phyloP scores from a whole-genome alignment of 2,797 vertebrate species.

The Discoglossus pictus region DNA sequence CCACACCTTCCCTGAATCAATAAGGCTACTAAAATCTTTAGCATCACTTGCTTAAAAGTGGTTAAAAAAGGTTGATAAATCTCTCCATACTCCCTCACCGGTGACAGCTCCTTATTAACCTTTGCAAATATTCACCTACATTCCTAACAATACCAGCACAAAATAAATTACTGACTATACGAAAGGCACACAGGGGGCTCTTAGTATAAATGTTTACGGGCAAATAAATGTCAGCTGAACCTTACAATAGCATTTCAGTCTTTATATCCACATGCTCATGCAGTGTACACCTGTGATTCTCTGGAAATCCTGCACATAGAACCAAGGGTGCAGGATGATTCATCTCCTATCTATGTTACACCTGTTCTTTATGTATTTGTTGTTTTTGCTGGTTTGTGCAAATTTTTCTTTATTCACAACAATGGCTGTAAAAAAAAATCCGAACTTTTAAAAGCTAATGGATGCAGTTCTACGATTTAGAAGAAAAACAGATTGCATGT shows the following conservation, averaged over 20 bases:
- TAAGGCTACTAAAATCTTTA: neutral
- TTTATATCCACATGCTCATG: constrained; percentile 38
- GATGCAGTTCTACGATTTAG: neutral
- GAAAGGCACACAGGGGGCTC: constrained; percentile 41
- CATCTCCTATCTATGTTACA: constrained; percentile 29
- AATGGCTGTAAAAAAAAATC: constrained; percentile 9
- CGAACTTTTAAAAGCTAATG: constrained; percentile 4
- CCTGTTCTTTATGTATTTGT: constrained; percentile 44
- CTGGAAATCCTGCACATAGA: constrained; percentile 38
- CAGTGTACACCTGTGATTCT: constrained; percentile 39
- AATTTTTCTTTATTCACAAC: constrained; percentile 26
- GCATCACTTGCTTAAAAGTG: constrained; percentile 18
- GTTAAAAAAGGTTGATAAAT: constrained; percentile 34
- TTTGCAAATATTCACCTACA: constrained; percentile 44
- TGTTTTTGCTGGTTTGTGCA: constrained; percentile 30
- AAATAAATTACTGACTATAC: constrained; percentile 45
- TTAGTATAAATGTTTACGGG: constrained; percentile 50
- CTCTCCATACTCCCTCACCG: constrained; percentile 17
- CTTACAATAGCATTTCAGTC: constrained; percentile 40
- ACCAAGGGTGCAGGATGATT: constrained; percentile 31
- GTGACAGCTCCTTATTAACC: constrained; percentile 39
- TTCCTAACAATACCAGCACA: constrained; percentile 36
- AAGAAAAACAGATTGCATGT: too few relatives aligned
- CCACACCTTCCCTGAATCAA: neutral
- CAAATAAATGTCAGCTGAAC: constrained; percentile 49